A percentile compares a stretch with the other conserved stretches of the same genome.
phyloP scores from a whole-genome alignment of 2,888 invertebrate genomes.

The Erynnis tages region DNA sequence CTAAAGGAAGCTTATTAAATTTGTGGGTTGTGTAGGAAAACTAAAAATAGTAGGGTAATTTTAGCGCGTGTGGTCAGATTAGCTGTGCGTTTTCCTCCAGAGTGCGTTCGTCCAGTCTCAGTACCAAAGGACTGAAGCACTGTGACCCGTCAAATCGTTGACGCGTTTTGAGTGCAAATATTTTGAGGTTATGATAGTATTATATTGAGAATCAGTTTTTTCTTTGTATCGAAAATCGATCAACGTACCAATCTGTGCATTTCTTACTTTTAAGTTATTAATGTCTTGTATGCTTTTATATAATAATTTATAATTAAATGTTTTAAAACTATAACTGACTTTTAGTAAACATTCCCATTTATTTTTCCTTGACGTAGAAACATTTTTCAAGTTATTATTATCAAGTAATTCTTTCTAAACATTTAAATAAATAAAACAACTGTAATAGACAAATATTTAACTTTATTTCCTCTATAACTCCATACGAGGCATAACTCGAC shows the following conservation, averaged over 20 bases:
- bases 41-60: too few relatives aligned
- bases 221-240: constrained; percentile 45
- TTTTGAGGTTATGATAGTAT: constrained; percentile 54
- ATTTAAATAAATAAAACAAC: constrained; percentile 26
- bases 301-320: constrained; percentile 78
- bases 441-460: constrained; percentile 16
- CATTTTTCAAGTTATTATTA: too few relatives aligned
- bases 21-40: too few relatives aligned
- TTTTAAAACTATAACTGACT: constrained; percentile 52
- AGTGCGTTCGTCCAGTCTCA: constrained; percentile 38
- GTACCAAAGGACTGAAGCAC: constrained; percentile 53
- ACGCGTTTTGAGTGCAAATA: constrained; percentile 53
- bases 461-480: constrained; percentile 25
- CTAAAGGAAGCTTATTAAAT: too few relatives aligned
- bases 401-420: too few relatives aligned
- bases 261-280: constrained; percentile 71
- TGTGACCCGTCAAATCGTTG: constrained; percentile 52
- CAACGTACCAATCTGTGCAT: constrained; percentile 78
- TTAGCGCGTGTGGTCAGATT: too few relatives aligned
- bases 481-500: constrained; percentile 16
- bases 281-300: constrained; percentile 74
- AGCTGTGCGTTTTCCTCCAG: too few relatives aligned
- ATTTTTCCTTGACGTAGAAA: too few relatives aligned
- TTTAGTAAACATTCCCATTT: too few relatives aligned
- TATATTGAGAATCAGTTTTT: constrained; percentile 57